Percentiles rank a stretch among this genome's conserved stretches.
Conservation (phyloP, 2,113 vertebrate genomes). For the Etia nguti region DNA sequence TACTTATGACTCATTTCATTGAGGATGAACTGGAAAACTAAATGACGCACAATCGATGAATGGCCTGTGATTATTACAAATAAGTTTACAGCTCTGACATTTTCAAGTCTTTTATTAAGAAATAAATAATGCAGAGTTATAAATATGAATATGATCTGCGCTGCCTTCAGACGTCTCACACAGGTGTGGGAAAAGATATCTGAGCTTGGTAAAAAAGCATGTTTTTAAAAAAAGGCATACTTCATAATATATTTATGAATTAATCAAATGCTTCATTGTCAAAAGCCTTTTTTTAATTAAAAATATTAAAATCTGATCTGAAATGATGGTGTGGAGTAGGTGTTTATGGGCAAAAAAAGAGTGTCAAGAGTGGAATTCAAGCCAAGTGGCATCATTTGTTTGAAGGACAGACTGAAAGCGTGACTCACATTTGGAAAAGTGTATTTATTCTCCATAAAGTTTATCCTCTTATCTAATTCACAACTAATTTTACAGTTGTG, state of each 20-base stretch:
- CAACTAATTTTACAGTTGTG: neutral
- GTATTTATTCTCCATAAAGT: neutral
- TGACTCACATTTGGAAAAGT: neutral
- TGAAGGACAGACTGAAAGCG: neutral
- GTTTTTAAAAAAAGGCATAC: neutral
- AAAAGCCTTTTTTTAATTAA: neutral
- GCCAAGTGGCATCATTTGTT: neutral
- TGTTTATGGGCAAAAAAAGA: neutral
- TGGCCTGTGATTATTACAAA: neutral
- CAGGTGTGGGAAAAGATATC: neutral
- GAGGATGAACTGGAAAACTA: neutral
- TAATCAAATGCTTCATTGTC: neutral
- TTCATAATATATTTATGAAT: neutral
- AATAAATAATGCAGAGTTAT: neutral
- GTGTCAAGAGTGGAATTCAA: neutral
- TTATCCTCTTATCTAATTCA: neutral
- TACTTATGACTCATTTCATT: neutral
- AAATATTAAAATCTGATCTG: neutral
- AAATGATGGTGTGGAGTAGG: neutral
- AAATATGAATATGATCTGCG: neutral
- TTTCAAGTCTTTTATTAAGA: neutral
- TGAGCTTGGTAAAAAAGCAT: neutral
- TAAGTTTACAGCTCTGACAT: neutral
- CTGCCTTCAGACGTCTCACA: neutral
- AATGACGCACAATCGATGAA: neutral